Conservation (phyloP, 2,888 invertebrate genomes). For the Melolontha melolontha region DNA sequence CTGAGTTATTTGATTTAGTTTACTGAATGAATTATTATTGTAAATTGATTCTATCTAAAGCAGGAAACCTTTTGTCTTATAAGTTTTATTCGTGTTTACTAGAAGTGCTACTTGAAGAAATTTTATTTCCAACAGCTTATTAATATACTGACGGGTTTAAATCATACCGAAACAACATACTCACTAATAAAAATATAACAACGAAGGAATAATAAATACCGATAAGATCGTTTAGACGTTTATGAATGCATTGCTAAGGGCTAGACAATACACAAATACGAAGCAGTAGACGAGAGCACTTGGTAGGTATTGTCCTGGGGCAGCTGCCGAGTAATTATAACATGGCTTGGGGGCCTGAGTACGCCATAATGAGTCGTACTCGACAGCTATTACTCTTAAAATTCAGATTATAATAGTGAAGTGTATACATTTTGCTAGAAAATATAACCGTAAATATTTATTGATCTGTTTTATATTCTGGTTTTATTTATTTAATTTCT, state of each 20-base stretch:
- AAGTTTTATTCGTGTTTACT: too few relatives aligned
- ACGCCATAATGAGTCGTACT: conserved; percentile 51
- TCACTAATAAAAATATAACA: conserved; percentile 49
- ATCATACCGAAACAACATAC: conserved; percentile 48
- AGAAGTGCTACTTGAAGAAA: conserved; percentile 7
- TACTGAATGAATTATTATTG: conserved; percentile 17
- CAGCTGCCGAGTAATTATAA: conserved; percentile 62
- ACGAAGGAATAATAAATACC: conserved; percentile 54
- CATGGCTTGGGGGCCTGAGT: conserved; percentile 50
- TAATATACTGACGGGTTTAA: conserved; percentile 49
- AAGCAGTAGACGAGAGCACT: conserved; percentile 54
- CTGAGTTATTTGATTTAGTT: background rate
- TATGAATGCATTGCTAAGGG: conserved; percentile 56
- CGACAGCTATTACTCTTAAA: conserved; percentile 51
- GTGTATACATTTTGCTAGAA: conserved; percentile 45
- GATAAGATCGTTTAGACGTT: conserved; percentile 58
- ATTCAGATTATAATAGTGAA: conserved; percentile 45
- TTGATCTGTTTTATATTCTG: conserved; percentile 17
- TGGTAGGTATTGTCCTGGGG: conserved; percentile 59
- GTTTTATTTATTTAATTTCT: background rate
- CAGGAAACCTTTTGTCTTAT: conserved; percentile 22
- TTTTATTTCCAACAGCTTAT: conserved; percentile 24
- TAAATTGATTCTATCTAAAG: background rate
- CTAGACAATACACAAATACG: conserved; percentile 53
- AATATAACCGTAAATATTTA: conserved; percentile 29